A percentile compares a stretch with the other conserved stretches of the same genome.
These are phyloP conservation scores for Urocitellus parryii DNA, from an alignment of 2,113 vertebrate species.

Conservation along the genomic window DNA sequence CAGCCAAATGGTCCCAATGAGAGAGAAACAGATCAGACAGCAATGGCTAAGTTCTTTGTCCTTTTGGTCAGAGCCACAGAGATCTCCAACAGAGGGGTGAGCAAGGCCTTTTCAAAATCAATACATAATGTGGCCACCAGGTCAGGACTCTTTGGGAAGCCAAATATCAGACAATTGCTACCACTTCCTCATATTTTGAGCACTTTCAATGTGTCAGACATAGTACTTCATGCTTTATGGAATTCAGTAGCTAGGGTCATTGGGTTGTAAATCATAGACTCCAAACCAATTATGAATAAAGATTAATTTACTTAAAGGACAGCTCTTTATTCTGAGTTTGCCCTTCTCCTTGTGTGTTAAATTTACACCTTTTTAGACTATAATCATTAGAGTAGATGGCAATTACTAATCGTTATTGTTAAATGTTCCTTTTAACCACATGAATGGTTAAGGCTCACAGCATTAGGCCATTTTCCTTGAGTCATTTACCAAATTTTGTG, in stretches of 20 bases:
- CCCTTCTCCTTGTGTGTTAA: background rate
- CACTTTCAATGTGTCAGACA: background rate
- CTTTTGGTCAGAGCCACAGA: background rate
- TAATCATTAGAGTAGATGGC: background rate
- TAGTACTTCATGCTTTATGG: background rate
- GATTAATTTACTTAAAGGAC: slow-evolving; percentile 9
- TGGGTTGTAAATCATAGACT: background rate
- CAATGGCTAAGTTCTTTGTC: background rate
- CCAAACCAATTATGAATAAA: background rate
- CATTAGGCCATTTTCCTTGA: background rate
- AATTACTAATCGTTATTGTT: background rate
- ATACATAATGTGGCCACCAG: background rate
- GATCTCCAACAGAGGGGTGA: background rate
- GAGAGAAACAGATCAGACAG: background rate
- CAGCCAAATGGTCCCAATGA: background rate
- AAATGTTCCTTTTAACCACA: background rate
- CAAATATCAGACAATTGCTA: background rate
- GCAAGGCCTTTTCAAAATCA: background rate
- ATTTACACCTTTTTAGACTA: background rate
- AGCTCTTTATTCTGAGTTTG: slow-evolving; percentile 15
- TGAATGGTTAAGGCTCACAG: background rate
- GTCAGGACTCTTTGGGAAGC: background rate
- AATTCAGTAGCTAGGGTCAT: background rate
- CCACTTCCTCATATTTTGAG: background rate
- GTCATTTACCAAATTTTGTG: background rate